Evolutionary conservation across 2,797 vertebrate species (phyloP).

Genomic region (Discoglossus pictus): DNA sequence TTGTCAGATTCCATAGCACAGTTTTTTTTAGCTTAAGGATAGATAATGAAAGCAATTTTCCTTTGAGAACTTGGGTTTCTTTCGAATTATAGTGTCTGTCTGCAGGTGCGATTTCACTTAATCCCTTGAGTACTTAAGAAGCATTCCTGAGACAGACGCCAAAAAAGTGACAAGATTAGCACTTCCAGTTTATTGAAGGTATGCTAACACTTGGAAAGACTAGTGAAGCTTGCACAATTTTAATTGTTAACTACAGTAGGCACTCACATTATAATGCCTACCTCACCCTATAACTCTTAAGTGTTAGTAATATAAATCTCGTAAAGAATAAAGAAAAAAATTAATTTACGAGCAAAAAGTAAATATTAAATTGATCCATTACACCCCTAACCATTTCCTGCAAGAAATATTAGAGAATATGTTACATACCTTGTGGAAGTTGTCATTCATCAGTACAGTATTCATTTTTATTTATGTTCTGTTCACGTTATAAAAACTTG

Average conservation of each 20-base stretch:
- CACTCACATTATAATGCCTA: no score
- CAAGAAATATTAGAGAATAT: neutral
- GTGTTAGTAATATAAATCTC: no score
- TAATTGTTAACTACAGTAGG: no score
- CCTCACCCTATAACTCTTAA: no score
- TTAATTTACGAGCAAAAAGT: no score
- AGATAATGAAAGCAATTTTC: constrained; percentile 68
- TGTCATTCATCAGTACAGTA: constrained; percentile 37
- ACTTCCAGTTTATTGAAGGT: constrained; percentile 62
- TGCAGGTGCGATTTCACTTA: constrained; percentile 70
- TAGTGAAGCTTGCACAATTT: no score
- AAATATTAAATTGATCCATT: no score
- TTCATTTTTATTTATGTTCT: constrained; percentile 4
- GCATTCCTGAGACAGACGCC: constrained; percentile 65
- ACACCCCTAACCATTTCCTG: constrained; percentile 6
- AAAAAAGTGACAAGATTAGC: constrained; percentile 68
- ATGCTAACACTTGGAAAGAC: neutral
- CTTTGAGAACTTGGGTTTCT: constrained; percentile 59
- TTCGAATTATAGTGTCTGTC: constrained; percentile 64
- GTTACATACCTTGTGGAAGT: constrained; percentile 17
- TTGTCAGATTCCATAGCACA: constrained; percentile 58
- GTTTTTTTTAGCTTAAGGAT: constrained; percentile 60
- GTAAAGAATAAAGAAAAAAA: no score
- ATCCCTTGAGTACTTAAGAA: constrained; percentile 69
- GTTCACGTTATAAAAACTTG: constrained; percentile 11